These are phyloP conservation scores for Sciaenops ocellatus DNA, from an alignment of 2,797 vertebrate species.

Conservation along the genomic window DNA sequence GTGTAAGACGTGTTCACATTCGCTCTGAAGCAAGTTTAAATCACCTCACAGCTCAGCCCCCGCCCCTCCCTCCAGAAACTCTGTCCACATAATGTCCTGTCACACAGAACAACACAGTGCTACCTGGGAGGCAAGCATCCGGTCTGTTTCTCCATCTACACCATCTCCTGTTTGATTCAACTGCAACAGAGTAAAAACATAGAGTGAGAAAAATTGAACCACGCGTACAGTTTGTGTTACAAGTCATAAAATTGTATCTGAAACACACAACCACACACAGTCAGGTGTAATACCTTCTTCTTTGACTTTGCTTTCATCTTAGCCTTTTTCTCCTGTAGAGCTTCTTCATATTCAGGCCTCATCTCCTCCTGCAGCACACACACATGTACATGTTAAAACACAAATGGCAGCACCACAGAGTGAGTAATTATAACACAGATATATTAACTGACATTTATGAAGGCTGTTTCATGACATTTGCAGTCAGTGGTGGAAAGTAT, in stretches of 20 bases:
- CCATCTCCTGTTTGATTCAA: slow-evolving; percentile 53
- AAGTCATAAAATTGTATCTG: neutral
- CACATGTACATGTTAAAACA: slow-evolving; percentile 15
- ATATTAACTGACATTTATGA: neutral
- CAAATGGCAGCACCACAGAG: neutral
- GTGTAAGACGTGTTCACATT: neutral
- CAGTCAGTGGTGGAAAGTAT: neutral
- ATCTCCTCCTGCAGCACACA: slow-evolving; percentile 88
- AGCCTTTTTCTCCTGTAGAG: slow-evolving; percentile 90
- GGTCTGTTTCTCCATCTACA: slow-evolving; percentile 79
- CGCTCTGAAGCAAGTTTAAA: slow-evolving; percentile 25
- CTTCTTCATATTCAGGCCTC: slow-evolving; percentile 94
- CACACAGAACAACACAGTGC: slow-evolving; percentile 61
- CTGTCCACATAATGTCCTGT: slow-evolving; percentile 40
- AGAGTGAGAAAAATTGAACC: neutral
- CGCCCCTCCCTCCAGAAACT: slow-evolving; percentile 9
- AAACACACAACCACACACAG: slow-evolving; percentile 24
- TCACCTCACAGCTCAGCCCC: slow-evolving; percentile 20
- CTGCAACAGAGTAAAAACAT: slow-evolving; percentile 53
- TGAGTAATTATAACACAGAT: neutral
- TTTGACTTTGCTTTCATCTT: slow-evolving; percentile 80
- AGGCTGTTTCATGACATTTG: neutral
- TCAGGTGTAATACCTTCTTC: slow-evolving; percentile 66
- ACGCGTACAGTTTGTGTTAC: neutral
- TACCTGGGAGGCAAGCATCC: slow-evolving; percentile 83